phyloP scores from a whole-genome alignment of 2,888 invertebrate genomes.

The Elgonia sp. region DNA sequence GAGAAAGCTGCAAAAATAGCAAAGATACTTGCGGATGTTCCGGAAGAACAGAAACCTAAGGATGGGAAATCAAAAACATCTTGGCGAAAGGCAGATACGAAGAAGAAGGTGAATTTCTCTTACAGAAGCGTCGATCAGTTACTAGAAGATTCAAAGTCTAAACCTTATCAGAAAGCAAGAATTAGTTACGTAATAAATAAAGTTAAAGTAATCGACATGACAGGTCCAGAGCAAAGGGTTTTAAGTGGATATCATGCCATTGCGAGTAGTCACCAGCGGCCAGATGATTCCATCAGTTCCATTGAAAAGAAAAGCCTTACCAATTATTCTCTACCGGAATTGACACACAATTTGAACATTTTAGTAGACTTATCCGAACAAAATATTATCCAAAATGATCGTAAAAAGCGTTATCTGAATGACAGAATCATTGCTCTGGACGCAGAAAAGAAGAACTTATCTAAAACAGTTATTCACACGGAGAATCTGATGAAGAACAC shows the following conservation, averaged over 20 bases:
- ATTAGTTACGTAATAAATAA: conserved; percentile 90
- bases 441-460: conserved; percentile 92
- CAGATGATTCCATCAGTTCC: conserved; percentile 88
- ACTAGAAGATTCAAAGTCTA: conserved; percentile 94
- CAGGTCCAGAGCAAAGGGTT: conserved; percentile 97
- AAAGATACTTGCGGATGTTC: conserved; percentile 76
- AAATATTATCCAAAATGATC: conserved; percentile 96
- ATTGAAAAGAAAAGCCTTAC: conserved; percentile 89
- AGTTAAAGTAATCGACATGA: conserved; percentile 99
- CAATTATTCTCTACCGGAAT: conserved; percentile 94
- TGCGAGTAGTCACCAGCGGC: conserved; percentile 90
- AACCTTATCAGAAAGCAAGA: conserved; percentile 82
- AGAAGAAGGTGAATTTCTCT: conserved; percentile 92
- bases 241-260: conserved; percentile 97
- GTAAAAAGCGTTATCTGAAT: conserved; percentile 92
- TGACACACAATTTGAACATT: conserved; percentile 96
- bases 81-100: conserved; percentile 90
- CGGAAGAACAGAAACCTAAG: conserved; percentile 87
- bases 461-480: conserved; percentile 91
- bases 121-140: conserved; percentile 96
- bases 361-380: conserved; percentile 98
- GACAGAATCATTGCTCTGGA: conserved; percentile 94
- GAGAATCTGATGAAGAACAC: conserved; percentile 91
- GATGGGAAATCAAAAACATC: conserved; percentile 89
- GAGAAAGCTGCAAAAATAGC: conserved; percentile 89